A percentile compares a stretch with the other conserved stretches of the same genome.
phyloP scores from a whole-genome alignment of 1,140 invertebrate species.

The Oppia nitens region DNA sequence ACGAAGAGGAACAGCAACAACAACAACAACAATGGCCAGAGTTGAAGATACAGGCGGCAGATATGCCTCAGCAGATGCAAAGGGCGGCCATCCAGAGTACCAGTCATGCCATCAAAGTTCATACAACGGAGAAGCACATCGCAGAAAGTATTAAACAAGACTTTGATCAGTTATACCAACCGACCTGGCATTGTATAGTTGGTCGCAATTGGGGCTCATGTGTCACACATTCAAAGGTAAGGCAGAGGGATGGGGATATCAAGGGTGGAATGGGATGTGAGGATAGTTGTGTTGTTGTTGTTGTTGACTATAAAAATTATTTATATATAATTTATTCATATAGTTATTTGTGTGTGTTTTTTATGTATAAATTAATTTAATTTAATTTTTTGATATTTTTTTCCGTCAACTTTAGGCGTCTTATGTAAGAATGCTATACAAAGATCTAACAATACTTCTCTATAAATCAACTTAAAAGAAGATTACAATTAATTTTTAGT shows the following conservation, averaged over 20 bases:
- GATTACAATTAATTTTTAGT: too few species aligned
- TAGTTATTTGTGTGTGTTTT: too few species aligned
- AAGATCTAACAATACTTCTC: slow-evolving; percentile 22
- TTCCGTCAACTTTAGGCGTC: slow-evolving; percentile 17
- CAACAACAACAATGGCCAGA: slow-evolving; percentile 8
- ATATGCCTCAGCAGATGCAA: slow-evolving; percentile 24
- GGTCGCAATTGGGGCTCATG: slow-evolving; percentile 25
- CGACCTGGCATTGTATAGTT: slow-evolving; percentile 25
- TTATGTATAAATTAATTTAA: not conserved
- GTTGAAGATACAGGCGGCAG: slow-evolving; percentile 23
- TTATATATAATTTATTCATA: too few species aligned
- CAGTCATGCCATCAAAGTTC: slow-evolving; percentile 20
- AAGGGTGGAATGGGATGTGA: too few species aligned
- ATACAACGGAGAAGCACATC: slow-evolving; percentile 24
- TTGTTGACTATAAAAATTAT: too few species aligned
- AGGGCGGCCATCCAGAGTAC: slow-evolving; percentile 21
- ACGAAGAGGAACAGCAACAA: slow-evolving; percentile 13
- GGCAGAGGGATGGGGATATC: not conserved
- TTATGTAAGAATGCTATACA: slow-evolving; percentile 22
- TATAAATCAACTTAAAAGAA: slow-evolving; percentile 22
- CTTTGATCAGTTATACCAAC: slow-evolving; percentile 22
- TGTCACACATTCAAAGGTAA: slow-evolving; percentile 23
- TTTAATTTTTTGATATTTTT: not conserved
- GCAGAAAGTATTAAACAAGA: slow-evolving; percentile 25
- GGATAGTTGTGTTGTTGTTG: too few species aligned